These are phyloP conservation scores for Aurelia sp. DNA, from an alignment of 30 jellyfish, hydroid and myxozoan genomes.

Conservation along the genomic window DNA sequence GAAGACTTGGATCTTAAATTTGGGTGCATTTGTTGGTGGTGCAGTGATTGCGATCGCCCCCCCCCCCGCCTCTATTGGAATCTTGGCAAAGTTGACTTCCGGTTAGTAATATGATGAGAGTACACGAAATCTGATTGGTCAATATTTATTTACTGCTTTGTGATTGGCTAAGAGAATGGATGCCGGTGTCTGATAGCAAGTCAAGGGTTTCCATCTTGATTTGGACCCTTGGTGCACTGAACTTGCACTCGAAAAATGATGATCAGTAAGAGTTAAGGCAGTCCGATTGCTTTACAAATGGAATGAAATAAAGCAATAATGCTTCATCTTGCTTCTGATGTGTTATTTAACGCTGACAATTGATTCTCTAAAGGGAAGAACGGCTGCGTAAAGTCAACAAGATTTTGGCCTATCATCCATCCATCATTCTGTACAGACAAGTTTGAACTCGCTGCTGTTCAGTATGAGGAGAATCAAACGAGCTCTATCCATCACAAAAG, in stretches of 20 bases:
- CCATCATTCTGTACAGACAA: too few relatives aligned
- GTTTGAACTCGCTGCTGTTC: too few relatives aligned
- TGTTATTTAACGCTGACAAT: background rate
- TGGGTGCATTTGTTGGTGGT: too few relatives aligned
- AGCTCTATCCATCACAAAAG: constrained; percentile 92
- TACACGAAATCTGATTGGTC: constrained; percentile 31
- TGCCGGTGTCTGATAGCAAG: constrained; percentile 79
- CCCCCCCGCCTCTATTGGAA: too few relatives aligned
- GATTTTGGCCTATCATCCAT: background rate
- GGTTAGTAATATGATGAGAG: constrained; percentile 6
- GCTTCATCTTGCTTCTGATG: constrained; percentile 1
- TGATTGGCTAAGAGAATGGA: constrained; percentile 52
- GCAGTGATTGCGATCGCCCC: too few relatives aligned
- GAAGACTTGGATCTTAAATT: too few relatives aligned
- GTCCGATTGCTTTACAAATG: background rate
- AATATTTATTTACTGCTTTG: background rate
- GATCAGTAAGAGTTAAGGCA: background rate
- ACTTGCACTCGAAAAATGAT: background rate
- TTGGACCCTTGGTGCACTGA: constrained; percentile 2
- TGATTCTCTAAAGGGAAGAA: background rate
- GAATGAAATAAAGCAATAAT: background rate
- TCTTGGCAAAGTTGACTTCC: constrained; percentile 31
- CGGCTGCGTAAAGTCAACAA: constrained; percentile 4
- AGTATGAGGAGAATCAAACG: constrained; percentile 94
- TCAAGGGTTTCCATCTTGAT: constrained; percentile 66